Conservation (phyloP, 2,888 invertebrate species). For the Drosophila picticornis region DNA sequence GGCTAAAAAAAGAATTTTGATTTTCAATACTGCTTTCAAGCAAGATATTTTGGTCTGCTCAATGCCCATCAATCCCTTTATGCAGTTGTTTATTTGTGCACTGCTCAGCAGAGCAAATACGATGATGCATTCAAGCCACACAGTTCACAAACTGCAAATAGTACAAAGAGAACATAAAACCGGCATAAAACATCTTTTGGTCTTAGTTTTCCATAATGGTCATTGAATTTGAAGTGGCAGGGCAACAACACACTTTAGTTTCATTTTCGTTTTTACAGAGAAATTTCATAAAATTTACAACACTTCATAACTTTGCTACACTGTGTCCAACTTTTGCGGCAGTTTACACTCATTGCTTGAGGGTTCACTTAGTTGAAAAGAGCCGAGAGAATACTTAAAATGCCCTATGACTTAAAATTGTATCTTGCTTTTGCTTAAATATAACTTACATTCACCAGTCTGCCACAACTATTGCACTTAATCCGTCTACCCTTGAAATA, state of each 20-base stretch:
- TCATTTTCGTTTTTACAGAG: slow-evolving; percentile 14
- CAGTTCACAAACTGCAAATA: slow-evolving; percentile 4
- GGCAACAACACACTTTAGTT: slow-evolving; percentile 10
- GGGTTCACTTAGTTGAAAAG: neutral
- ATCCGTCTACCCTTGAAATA: neutral
- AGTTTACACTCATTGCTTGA: neutral
- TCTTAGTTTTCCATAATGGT: slow-evolving; percentile 54
- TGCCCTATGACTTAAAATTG: neutral
- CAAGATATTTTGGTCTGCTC: neutral
- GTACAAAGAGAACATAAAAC: slow-evolving; percentile 28
- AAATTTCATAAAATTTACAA: slow-evolving; percentile 38
- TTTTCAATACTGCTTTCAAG: neutral
- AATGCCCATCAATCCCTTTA: neutral
- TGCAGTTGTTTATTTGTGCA: neutral
- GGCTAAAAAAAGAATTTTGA: neutral
- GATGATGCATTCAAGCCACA: slow-evolving; percentile 8
- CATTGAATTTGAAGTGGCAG: slow-evolving; percentile 55
- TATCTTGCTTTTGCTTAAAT: neutral
- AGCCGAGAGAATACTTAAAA: neutral
- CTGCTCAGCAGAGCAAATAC: slow-evolving; percentile 19
- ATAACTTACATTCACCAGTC: neutral
- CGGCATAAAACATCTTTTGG: slow-evolving; percentile 56
- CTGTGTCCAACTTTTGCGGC: slow-evolving; percentile 41
- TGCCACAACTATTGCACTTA: neutral
- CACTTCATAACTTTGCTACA: slow-evolving; percentile 36